Conservation (phyloP, 2,888 invertebrate genomes). For the Drosophila phalerata region DNA sequence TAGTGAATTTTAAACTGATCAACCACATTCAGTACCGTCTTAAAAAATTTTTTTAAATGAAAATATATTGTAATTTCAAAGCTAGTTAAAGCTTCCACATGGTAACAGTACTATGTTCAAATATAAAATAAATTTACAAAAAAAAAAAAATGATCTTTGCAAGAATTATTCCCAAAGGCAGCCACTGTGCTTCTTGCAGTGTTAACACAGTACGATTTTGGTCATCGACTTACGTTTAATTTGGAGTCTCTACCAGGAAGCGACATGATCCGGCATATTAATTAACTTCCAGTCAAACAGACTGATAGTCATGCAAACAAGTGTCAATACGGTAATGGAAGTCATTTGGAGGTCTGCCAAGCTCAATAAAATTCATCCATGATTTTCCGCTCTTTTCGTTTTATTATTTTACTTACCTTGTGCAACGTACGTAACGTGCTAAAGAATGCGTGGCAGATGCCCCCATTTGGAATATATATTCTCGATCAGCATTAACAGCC, state of each 20-base stretch:
- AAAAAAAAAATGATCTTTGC: too few relatives aligned
- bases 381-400: not conserved
- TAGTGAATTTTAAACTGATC: too few relatives aligned
- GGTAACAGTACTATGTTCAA: too few relatives aligned
- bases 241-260: conserved; percentile 36
- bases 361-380: conserved; percentile 1
- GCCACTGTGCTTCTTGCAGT: conserved; percentile 17
- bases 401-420: not conserved
- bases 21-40: too few relatives aligned
- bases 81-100: too few relatives aligned
- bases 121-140: too few relatives aligned
- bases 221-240: not conserved
- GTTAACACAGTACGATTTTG: not conserved
- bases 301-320: not conserved
- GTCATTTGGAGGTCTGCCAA: conserved; percentile 13
- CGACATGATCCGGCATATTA: conserved; percentile 48
- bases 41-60: too few relatives aligned
- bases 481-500: not conserved
- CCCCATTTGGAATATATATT: not conserved
- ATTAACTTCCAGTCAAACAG: conserved; percentile 29
- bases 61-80: too few relatives aligned
- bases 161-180: not conserved
- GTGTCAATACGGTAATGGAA: conserved; percentile 26
- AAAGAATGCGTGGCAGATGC: too few relatives aligned
- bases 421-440: too few relatives aligned